phyloP scores from a whole-genome alignment of 2,888 invertebrate genomes.

The Abscondita cerata region DNA sequence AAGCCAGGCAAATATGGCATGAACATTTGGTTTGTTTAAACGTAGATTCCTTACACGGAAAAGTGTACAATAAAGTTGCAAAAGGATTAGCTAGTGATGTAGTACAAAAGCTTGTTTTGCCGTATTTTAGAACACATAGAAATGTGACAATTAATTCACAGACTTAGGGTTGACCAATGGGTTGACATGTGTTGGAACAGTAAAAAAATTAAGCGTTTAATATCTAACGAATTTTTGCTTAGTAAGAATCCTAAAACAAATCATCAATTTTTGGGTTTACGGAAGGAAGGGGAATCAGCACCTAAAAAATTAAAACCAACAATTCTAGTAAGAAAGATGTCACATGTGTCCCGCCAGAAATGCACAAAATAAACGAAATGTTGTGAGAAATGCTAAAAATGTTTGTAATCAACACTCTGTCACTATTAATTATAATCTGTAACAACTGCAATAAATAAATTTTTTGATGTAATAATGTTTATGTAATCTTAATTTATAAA shows the following conservation, averaged over 20 bases:
- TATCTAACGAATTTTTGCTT: neutral
- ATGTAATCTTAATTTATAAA: no score
- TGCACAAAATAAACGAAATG: neutral
- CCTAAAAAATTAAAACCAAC: no score
- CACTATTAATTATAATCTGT: neutral
- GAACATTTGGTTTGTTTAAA: neutral
- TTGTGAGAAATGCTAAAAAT: neutral
- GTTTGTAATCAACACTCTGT: slow-evolving; percentile 1
- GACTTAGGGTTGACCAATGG: neutral
- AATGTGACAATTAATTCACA: neutral
- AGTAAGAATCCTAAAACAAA: no score
- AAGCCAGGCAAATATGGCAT: neutral
- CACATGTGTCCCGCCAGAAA: neutral
- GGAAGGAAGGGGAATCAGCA: neutral
- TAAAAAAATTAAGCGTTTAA: neutral
- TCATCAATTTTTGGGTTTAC: neutral
- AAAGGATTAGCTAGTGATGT: neutral
- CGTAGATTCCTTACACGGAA: neutral
- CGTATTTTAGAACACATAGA: neutral
- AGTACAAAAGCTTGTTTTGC: no score
- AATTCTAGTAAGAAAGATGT: neutral
- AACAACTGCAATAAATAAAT: no score
- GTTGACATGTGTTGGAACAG: neutral
- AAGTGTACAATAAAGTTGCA: neutral
- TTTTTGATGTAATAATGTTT: no score